These are phyloP conservation scores for Hydrolagus colliei DNA, from an alignment of 2,797 vertebrate species.

Conservation along the genomic window DNA sequence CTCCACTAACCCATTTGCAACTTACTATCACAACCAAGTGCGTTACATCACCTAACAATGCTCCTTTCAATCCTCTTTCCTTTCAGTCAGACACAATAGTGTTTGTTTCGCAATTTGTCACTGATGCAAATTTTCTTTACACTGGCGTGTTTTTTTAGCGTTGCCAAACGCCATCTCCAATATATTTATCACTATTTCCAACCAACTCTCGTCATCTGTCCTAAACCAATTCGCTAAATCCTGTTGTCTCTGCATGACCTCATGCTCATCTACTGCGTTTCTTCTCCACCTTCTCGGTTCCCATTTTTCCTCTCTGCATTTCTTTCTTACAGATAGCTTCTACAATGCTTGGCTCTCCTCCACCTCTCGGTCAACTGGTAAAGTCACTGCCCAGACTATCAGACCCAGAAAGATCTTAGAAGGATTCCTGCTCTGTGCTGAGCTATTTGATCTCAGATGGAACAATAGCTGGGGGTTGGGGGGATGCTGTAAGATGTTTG, in stretches of 20 bases:
- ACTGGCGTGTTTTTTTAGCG: no score
- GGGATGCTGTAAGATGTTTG: no score
- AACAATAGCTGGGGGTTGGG: no score
- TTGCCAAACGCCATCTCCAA: background rate
- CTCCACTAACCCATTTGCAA: background rate
- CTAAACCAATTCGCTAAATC: background rate
- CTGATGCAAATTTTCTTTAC: background rate
- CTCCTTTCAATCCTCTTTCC: background rate
- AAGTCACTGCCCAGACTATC: no score
- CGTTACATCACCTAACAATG: background rate
- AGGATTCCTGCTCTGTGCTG: no score
- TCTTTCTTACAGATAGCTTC: background rate
- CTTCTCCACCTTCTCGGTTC: background rate
- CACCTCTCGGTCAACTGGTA: no score
- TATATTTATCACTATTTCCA: background rate
- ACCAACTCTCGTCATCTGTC: background rate
- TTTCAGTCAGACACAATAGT: background rate
- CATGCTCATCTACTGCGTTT: no score
- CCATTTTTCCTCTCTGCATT: background rate
- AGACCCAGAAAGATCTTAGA: no score
- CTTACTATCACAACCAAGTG: background rate
- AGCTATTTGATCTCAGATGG: no score
- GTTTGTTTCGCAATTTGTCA: background rate
- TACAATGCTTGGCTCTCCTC: background rate
- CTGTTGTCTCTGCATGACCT: background rate